Evolutionary conservation across 92 coral and sea anemone species (phyloP).

Genomic region (Epizoanthus ramosus): DNA sequence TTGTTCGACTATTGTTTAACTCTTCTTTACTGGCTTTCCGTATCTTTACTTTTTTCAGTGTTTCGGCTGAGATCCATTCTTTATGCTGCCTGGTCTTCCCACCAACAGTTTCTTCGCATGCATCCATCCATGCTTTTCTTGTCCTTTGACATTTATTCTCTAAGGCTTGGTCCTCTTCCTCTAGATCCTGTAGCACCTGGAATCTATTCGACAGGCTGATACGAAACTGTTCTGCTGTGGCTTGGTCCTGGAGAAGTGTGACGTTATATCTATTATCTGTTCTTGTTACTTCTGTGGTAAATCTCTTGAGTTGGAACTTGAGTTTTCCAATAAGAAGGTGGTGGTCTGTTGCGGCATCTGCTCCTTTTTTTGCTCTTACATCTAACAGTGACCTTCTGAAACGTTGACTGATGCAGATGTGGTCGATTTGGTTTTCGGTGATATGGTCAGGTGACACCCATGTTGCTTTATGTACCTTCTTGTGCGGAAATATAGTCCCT

Average conservation of each 20-base stretch:
- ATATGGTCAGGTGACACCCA: conserved; percentile 31
- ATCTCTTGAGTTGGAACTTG: conserved; percentile 2
- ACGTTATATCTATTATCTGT: conserved; percentile 13
- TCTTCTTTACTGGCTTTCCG: no score
- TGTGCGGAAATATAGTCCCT: conserved; percentile 22
- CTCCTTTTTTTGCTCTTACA: conserved; percentile 42
- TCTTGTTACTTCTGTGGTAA: conserved; percentile 7
- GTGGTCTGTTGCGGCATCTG: conserved; percentile 27
- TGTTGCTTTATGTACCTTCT: conserved; percentile 11
- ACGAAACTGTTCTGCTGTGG: conserved; percentile 16
- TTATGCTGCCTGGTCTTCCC: no score
- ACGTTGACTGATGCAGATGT: neutral
- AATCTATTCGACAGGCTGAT: conserved; percentile 14
- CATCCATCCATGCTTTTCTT: conserved; percentile 14
- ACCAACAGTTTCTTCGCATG: neutral
- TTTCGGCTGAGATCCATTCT: no score
- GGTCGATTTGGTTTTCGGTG: conserved; percentile 23
- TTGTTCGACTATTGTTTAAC: no score
- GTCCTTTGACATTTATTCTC: conserved; percentile 23
- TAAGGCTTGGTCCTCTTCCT: conserved; percentile 9
- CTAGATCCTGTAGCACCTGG: conserved; percentile 8
- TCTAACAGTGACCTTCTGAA: conserved; percentile 26
- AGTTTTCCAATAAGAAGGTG: conserved; percentile 1
- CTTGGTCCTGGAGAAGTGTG: conserved; percentile 11
- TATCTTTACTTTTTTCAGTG: no score